These are phyloP conservation scores for Tringa solitaria DNA, from an alignment of 2,113 vertebrate species.

Conservation along the genomic window DNA sequence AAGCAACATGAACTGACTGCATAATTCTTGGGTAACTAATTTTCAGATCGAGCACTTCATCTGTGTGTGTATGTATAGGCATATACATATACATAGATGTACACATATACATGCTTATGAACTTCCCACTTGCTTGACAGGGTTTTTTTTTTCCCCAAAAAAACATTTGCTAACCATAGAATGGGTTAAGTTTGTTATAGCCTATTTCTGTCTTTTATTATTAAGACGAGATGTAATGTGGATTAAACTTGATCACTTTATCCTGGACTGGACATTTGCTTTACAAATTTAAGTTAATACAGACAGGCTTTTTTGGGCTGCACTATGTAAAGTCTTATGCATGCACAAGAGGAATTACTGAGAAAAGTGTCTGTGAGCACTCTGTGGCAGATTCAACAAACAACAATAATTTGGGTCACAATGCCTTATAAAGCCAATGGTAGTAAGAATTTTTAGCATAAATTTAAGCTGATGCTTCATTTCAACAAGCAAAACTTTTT, in stretches of 20 bases:
- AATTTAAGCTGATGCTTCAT: neutral
- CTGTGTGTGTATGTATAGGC: neutral
- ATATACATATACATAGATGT: rapidly evolving
- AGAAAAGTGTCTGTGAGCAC: neutral
- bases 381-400: neutral
- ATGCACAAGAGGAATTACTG: slow-evolving; percentile 8
- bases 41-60: neutral
- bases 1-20: neutral
- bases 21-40: neutral
- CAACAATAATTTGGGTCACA: neutral
- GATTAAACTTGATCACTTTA: neutral
- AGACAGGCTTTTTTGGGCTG: neutral
- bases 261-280: neutral
- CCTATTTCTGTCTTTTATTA: neutral
- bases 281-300: slow-evolving; percentile 5
- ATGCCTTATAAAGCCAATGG: neutral
- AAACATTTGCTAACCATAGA: neutral
- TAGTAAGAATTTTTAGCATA: neutral
- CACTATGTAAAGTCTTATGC: neutral
- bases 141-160: neutral
- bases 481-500: neutral
- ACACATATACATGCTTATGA: neutral
- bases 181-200: neutral
- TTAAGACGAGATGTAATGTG: neutral
- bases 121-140: neutral